Percentiles rank a stretch among this genome's conserved stretches.
Conservation (phyloP, 1,140 invertebrate genomes). For the Bicyclus anynana region DNA sequence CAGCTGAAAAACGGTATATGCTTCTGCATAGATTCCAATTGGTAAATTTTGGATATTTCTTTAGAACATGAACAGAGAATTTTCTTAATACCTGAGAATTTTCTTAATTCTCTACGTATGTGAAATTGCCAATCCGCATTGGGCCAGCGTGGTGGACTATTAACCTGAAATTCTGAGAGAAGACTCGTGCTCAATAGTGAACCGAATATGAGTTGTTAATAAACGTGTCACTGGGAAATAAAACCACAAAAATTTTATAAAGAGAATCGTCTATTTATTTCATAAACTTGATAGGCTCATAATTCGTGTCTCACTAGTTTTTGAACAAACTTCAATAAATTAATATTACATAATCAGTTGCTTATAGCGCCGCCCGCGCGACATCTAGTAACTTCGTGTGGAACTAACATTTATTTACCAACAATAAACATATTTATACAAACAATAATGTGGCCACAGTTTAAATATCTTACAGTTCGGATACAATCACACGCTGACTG, state of each 20-base stretch:
- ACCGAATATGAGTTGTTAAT: too few relatives aligned
- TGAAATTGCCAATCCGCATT: too few relatives aligned
- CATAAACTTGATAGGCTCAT: constrained; percentile 63
- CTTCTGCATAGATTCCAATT: too few relatives aligned
- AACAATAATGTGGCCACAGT: not conserved
- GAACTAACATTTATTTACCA: constrained; percentile 23
- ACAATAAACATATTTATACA: not conserved
- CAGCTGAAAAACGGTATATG: too few relatives aligned
- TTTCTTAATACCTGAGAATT: too few relatives aligned
- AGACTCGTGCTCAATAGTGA: too few relatives aligned
- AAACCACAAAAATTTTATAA: constrained; percentile 41
- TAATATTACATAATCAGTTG: constrained; percentile 21
- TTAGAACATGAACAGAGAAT: too few relatives aligned
- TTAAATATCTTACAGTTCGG: not conserved
- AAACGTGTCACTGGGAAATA: too few relatives aligned
- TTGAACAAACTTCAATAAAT: constrained; percentile 53
- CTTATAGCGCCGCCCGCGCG: constrained; percentile 14
- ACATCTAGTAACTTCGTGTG: constrained; percentile 35
- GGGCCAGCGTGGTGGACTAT: too few relatives aligned
- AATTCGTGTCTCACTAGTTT: constrained; percentile 61
- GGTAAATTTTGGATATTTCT: too few relatives aligned
- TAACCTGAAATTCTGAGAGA: too few relatives aligned
- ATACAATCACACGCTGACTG: not conserved
- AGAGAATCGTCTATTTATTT: constrained; percentile 67
- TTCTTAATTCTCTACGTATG: too few relatives aligned